Evolutionary conservation across 2,113 vertebrate species (phyloP).

Genomic region (Nycticorax nycticorax): DNA sequence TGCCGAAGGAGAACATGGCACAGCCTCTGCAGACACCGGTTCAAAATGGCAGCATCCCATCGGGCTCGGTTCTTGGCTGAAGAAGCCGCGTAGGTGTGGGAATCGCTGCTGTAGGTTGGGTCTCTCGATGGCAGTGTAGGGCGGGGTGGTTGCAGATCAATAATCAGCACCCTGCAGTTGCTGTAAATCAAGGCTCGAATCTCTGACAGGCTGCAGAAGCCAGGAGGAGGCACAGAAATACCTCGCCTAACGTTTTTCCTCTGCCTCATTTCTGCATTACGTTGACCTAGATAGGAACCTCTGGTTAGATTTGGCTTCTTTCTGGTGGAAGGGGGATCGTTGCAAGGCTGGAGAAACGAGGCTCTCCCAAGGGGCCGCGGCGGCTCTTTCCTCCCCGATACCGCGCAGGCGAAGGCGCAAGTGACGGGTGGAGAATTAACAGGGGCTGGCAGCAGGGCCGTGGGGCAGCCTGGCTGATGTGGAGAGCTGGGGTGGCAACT

Average conservation of each 20-base stretch:
- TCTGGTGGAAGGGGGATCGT: not conserved
- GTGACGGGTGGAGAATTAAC: not conserved
- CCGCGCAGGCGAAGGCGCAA: not conserved
- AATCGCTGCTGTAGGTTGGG: slow-evolving; percentile 14
- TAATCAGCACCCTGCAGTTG: not conserved
- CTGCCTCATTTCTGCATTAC: not conserved
- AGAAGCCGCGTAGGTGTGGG: not conserved
- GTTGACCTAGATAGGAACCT: not conserved
- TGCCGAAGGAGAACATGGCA: accelerated
- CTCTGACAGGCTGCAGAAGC: not conserved
- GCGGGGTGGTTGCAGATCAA: slow-evolving; percentile 27
- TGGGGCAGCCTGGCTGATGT: not conserved
- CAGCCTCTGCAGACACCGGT: not conserved
- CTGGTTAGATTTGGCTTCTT: not conserved
- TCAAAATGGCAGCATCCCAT: not conserved
- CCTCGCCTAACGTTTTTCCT: not conserved
- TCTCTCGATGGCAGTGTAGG: not conserved
- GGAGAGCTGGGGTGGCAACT: not conserved
- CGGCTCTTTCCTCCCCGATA: not conserved
- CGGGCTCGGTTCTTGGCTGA: not conserved
- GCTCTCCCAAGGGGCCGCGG: accelerated
- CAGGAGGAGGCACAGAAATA: slow-evolving; percentile 9
- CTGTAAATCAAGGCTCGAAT: not conserved
- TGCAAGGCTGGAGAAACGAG: not conserved
- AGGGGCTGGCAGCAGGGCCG: not conserved